phyloP scores from a whole-genome alignment of 2,888 invertebrate genomes.

The Phalera bucephala region DNA sequence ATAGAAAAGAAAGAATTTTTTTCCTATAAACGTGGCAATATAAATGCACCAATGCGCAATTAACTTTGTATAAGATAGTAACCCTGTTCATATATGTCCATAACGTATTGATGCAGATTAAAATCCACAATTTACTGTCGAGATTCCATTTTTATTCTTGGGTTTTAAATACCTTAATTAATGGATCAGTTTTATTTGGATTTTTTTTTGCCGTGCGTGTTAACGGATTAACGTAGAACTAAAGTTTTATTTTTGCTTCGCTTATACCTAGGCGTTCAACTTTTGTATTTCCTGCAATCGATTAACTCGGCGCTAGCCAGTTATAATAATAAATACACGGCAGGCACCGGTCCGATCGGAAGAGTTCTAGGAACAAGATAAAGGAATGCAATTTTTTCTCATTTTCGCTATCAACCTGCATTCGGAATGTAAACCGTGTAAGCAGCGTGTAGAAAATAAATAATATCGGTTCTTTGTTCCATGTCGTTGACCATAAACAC shows the following conservation, averaged over 20 bases:
- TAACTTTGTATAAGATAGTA: no score
- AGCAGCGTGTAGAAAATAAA: constrained; percentile 1
- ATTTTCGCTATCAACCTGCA: constrained; percentile 3
- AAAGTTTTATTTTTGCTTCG: neutral
- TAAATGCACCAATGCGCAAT: no score
- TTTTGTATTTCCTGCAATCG: constrained; percentile 32
- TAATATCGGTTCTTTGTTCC: constrained; percentile 22
- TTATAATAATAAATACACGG: constrained; percentile 15
- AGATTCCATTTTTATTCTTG: no score
- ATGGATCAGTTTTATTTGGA: no score
- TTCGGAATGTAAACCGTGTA: neutral
- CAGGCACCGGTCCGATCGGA: constrained; percentile 2
- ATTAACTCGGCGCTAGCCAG: constrained; percentile 30
- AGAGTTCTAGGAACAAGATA: constrained; percentile 25
- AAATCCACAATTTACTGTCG: no score
- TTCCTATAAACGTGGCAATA: no score
- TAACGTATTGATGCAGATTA: no score
- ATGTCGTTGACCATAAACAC: constrained; percentile 23
- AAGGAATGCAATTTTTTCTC: constrained; percentile 13
- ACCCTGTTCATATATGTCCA: no score
- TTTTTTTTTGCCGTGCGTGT: neutral
- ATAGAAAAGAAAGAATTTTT: no score
- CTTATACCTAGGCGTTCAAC: constrained; percentile 18
- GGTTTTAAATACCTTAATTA: no score
- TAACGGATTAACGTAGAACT: neutral